Percentiles rank a stretch among this genome's conserved stretches.
Conservation (phyloP, 2,113 vertebrate species). For the Hypocryptadius cinnamomeus region DNA sequence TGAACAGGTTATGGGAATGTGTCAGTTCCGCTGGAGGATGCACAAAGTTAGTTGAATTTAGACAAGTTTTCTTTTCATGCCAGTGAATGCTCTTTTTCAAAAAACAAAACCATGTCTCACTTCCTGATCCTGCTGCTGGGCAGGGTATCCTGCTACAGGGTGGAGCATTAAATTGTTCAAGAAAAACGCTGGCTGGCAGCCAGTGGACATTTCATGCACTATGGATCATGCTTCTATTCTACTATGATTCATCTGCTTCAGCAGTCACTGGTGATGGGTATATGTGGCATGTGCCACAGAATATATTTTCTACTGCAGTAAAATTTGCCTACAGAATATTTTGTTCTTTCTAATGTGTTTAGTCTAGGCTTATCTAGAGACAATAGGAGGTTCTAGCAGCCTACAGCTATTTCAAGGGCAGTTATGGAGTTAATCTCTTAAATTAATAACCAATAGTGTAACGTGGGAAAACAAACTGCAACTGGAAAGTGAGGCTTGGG, state of each 20-base stretch:
- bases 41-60: conserved; percentile 23
- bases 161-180: conserved; percentile 68
- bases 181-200: conserved; percentile 64
- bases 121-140: conserved; percentile 68
- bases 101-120: conserved; percentile 71
- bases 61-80: conserved; percentile 51
- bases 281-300: not conserved
- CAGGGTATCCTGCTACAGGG: conserved; percentile 80
- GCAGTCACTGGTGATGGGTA: not conserved
- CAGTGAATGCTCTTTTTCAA: conserved; percentile 59
- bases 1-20: not conserved
- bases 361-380: not conserved
- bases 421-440: not conserved
- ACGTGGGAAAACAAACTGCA: not conserved
- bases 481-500: not conserved
- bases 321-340: not conserved
- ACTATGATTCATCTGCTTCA: conserved; percentile 19
- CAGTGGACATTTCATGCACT: conserved; percentile 64
- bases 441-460: not conserved
- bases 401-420: not conserved
- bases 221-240: conserved; percentile 25
- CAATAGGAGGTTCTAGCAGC: not conserved
- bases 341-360: not conserved
- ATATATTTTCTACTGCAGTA: not conserved
- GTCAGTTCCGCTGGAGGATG: not conserved